These are phyloP conservation scores for Acanthococcus lagerstroemiae DNA, from an alignment of 2,888 invertebrate genomes.

Conservation along the genomic window DNA sequence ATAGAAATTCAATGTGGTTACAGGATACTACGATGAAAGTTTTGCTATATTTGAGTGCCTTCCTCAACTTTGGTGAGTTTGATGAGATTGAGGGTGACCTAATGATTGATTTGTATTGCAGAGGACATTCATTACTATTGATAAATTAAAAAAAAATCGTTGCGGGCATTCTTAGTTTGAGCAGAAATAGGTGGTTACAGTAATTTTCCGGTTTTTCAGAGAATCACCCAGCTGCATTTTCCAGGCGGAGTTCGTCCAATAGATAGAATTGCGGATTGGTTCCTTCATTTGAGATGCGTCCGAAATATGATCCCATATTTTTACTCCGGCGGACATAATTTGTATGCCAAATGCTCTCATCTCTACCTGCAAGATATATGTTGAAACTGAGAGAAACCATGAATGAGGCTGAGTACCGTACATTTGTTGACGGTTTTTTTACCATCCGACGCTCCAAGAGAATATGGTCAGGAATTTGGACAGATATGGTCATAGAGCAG, in stretches of 20 bases:
- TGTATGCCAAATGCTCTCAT: neutral
- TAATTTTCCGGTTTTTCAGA: neutral
- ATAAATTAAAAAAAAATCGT: neutral
- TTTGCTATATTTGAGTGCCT: neutral
- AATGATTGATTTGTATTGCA: neutral
- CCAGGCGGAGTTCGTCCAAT: no score
- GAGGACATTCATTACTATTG: neutral
- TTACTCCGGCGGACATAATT: neutral
- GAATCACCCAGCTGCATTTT: neutral
- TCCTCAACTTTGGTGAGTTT: neutral
- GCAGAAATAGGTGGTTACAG: neutral
- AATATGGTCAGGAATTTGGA: neutral
- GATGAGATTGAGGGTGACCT: neutral
- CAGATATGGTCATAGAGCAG: neutral
- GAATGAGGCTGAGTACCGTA: neutral
- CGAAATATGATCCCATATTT: neutral
- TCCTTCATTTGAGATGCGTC: neutral
- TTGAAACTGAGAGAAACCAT: neutral
- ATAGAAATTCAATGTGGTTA: neutral
- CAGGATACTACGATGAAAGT: no score
- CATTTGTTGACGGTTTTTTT: neutral
- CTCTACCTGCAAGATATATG: neutral
- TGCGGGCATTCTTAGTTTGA: neutral
- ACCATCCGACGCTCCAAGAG: neutral
- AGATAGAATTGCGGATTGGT: no score